Evolutionary conservation across 2,888 invertebrate genomes (phyloP), one percentile per base, ranked within the genome.

Genomic region (Lottia scabra): DNA sequence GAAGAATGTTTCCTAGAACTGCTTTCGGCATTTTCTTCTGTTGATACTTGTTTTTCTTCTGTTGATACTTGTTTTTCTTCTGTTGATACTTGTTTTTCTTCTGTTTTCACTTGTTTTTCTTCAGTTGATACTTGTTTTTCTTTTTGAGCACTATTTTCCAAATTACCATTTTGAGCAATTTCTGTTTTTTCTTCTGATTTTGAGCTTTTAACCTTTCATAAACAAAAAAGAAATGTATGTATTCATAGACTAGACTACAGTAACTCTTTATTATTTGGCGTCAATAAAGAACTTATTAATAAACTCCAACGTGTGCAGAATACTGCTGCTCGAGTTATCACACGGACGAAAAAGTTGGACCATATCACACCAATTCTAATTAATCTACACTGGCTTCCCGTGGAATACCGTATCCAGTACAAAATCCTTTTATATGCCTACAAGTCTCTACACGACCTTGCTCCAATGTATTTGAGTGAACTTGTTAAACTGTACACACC

Each of bases 341-440:
- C 67, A 16, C n/a, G 48, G 3, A 67, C 66, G 6, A 45, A 38
- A n/a, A 27, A 56, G 16, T 12, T 10, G 19, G 19, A 67, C n/a
- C 71, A 71, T 48, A 71, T 66, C 10, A 67, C 71, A 48, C 62
- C 71, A n/a, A 56, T 46, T n/a, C 48, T 71, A 10, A 19, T n/a
- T 10, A 15, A 67, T 13, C 38, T 71, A 13, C 66, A 71, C 45
- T 71, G 71, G 66, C 71, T 71, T 5, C 71, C 62, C 3, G 62
- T 66, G 15, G 48, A 30, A n/a, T 19, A 23, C 3, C 8, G 71
- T 5, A 71, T 71, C 19, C 6, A 71, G 15, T 71, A 30, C 44
- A 71, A 71, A 71, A 44, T 67, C 45, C n/a, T 30, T 4, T 15
- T 66, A 15, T 46, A 66, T n/a, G 30, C 23, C 12, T 66, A 68